These are phyloP conservation scores for Aphidoletes aphidimyza DNA, from an alignment of 2,888 invertebrate species.

Conservation along the genomic window DNA sequence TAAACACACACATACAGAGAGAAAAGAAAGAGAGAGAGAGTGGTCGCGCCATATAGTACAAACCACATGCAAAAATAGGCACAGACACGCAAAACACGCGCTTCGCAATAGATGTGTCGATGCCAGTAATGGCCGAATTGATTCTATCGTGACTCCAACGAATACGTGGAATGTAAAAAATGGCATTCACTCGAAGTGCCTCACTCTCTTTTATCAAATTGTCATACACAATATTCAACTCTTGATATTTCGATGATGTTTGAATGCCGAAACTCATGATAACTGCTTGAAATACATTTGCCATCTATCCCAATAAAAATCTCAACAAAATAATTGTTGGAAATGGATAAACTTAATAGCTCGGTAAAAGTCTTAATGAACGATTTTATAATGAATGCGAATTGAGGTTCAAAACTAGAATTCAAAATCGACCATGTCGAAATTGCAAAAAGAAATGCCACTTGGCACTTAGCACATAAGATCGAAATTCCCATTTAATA, in stretches of 20 bases:
- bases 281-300: background rate
- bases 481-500: too few relatives aligned
- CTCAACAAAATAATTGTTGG: background rate
- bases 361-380: too few relatives aligned
- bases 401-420: too few relatives aligned
- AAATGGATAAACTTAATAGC: background rate
- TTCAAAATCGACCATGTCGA: too few relatives aligned
- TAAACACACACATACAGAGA: background rate
- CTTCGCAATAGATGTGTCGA: background rate
- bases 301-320: background rate
- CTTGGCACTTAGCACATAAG: too few relatives aligned
- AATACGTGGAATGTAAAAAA: background rate
- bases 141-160: background rate
- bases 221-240: background rate
- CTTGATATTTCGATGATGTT: background rate
- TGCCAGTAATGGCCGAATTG: background rate
- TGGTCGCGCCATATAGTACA: too few relatives aligned
- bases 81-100: background rate
- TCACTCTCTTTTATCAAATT: too few relatives aligned
- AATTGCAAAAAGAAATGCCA: too few relatives aligned
- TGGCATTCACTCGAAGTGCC: background rate
- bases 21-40: background rate
- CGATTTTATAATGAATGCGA: too few relatives aligned
- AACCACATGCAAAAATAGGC: background rate
- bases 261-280: background rate